Evolutionary conservation across 2,888 invertebrate species (phyloP).

Genomic region (Platycheirus rosarum): DNA sequence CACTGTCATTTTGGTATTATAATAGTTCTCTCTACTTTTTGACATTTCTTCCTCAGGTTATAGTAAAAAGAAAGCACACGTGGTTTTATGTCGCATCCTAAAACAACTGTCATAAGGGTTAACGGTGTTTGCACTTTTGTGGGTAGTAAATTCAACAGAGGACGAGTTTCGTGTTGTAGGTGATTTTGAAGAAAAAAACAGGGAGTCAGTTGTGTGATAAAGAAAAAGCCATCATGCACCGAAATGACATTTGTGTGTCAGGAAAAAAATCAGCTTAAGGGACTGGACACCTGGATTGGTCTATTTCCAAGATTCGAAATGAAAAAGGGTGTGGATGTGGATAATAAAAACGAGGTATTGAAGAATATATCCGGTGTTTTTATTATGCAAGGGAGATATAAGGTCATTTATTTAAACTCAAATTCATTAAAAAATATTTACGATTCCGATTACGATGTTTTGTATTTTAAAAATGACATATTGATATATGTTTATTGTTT

Average conservation of each 20-base stretch:
- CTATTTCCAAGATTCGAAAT: conserved; percentile 4
- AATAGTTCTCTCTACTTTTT: conserved; percentile 4
- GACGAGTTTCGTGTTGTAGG: conserved; percentile 29
- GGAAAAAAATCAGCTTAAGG: conserved; percentile 26
- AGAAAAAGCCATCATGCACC: conserved; percentile 27
- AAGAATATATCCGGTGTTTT: background rate
- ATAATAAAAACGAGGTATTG: background rate
- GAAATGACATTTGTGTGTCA: conserved; percentile 68
- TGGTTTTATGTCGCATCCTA: conserved; percentile 41
- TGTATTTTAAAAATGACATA: too few relatives aligned
- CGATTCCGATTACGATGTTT: too few relatives aligned
- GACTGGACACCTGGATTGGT: conserved; percentile 6
- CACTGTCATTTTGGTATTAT: conserved; percentile 20
- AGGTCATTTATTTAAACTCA: background rate
- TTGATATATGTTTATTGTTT: too few relatives aligned
- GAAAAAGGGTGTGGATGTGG: background rate
- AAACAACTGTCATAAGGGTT: conserved; percentile 34
- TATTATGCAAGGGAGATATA: background rate
- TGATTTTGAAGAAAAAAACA: background rate
- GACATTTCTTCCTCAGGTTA: background rate
- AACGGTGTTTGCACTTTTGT: conserved; percentile 59
- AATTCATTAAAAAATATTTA: background rate
- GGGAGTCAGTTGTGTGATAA: background rate
- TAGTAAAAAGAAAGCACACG: conserved; percentile 1
- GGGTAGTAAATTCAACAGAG: conserved; percentile 19